Evolutionary conservation across 2,888 invertebrate genomes (phyloP).

Genomic region (Brachyptera risi): DNA sequence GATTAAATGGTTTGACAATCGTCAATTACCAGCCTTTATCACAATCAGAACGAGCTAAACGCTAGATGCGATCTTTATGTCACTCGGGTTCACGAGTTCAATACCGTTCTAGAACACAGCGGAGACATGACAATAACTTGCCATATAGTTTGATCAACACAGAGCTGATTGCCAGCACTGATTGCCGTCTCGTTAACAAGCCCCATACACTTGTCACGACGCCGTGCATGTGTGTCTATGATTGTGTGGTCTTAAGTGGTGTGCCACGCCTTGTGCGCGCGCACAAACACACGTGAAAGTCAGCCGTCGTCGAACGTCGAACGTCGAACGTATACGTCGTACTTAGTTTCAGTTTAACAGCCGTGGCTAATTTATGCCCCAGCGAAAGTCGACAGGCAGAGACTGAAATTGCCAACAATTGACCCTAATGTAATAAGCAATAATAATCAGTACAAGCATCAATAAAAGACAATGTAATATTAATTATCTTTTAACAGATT

Average conservation of each 20-base stretch:
- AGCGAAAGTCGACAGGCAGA: slow-evolving; percentile 17
- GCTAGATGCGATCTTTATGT: too few relatives aligned
- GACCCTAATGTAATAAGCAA: slow-evolving; percentile 12
- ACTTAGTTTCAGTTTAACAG: neutral
- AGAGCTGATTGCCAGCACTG: neutral
- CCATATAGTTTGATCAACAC: slow-evolving; percentile 5
- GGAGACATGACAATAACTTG: slow-evolving; percentile 9
- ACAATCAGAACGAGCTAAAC: too few relatives aligned
- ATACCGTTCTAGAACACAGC: too few relatives aligned
- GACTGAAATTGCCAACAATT: slow-evolving; percentile 5
- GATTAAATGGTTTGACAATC: too few relatives aligned
- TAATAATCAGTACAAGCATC: neutral
- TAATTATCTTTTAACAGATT: neutral
- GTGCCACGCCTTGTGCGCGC: neutral
- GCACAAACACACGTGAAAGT: neutral
- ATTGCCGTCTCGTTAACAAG: slow-evolving; percentile 6
- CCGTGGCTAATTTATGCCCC: neutral
- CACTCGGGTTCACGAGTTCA: too few relatives aligned
- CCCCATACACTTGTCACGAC: slow-evolving; percentile 2
- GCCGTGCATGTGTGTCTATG: neutral
- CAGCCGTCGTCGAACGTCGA: neutral
- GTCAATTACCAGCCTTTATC: too few relatives aligned
- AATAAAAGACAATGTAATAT: neutral
- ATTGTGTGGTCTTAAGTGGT: slow-evolving; percentile 3
- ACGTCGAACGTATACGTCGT: neutral